Base-by-base conservation (phyloP, 2,888 invertebrate species). In the Coenonympha arcania region DNA sequence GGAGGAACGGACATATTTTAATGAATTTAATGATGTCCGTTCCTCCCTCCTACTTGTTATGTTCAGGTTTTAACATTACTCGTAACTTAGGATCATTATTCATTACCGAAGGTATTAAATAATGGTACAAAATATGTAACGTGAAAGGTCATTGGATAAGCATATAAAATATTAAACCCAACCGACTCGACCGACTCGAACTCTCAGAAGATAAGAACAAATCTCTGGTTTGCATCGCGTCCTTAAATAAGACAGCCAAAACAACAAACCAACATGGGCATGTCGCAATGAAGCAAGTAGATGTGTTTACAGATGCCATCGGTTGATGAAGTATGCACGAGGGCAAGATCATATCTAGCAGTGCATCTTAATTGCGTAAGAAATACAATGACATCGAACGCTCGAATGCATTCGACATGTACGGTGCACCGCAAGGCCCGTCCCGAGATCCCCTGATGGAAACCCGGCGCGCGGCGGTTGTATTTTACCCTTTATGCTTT, bases 301-400 rank as follows among this genome's bases (percentile, higher is more conserved):
- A 51, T 37, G 45, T 54, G 56, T 56, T 57, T 60, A 57, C 58
- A 53, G 58, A 50, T 57, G 48, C 50, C 48, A 45, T 39, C 56
- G 49, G 49, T 41, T 44, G 54, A 57, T 55, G 33, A 43, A 33
- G 43, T 43, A 56, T 54, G 58, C 61, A 56, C 59, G 55, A 58
- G 55, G 59, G 58, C 54, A 54, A 60, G 69, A 73, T 70, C 64
- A 58, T 60, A 76, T 74, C 74, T 66, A 62, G 64, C 59, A 57
- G 61, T 69, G 68, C 68, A 73, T 75, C 72, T 70, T 70, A 68
- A 74, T 78, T 79, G 73, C 73, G 70, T 68, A 76, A 74, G 60
- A 57, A 57, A 65, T 64, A 64, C 66, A 69, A 64, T 67, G 68
- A 69, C 68, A 68, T 65, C 65, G 63, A 56, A 64, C 16, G 15